Conservation (phyloP, 2,113 vertebrate genomes). For the Hypocryptadius cinnamomeus region DNA sequence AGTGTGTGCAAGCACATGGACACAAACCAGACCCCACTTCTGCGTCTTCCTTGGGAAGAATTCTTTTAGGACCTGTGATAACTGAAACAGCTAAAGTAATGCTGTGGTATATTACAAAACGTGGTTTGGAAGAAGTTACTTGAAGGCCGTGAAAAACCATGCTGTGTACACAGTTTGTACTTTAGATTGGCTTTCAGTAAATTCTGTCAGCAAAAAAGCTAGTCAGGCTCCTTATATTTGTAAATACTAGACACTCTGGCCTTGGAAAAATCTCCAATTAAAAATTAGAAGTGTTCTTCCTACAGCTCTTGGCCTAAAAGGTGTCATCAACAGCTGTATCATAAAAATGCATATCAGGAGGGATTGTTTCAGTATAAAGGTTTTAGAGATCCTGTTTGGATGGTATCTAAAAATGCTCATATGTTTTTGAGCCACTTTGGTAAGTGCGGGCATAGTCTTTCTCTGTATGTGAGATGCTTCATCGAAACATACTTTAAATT, state of each 20-base stretch:
- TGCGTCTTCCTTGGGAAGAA: background rate
- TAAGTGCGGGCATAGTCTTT: background rate
- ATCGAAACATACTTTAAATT: background rate
- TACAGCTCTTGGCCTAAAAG: background rate
- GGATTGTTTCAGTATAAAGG: background rate
- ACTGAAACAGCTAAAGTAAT: background rate
- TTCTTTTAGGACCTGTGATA: background rate
- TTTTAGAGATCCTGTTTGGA: background rate
- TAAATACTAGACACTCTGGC: background rate
- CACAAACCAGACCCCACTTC: background rate
- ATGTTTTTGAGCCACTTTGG: background rate
- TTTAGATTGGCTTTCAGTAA: background rate
- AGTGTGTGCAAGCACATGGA: accelerated
- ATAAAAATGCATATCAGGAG: background rate
- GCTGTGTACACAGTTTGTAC: background rate
- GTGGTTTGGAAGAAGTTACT: background rate
- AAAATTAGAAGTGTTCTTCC: background rate
- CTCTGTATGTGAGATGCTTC: background rate
- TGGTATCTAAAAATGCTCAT: background rate
- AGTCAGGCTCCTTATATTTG: background rate
- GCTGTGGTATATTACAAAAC: background rate
- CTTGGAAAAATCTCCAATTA: background rate
- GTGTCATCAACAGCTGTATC: background rate
- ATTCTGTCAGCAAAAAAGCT: background rate
- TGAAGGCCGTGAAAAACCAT: background rate